phyloP scores from a whole-genome alignment of 2,888 invertebrate species.

The Tetrapedia diversipes region DNA sequence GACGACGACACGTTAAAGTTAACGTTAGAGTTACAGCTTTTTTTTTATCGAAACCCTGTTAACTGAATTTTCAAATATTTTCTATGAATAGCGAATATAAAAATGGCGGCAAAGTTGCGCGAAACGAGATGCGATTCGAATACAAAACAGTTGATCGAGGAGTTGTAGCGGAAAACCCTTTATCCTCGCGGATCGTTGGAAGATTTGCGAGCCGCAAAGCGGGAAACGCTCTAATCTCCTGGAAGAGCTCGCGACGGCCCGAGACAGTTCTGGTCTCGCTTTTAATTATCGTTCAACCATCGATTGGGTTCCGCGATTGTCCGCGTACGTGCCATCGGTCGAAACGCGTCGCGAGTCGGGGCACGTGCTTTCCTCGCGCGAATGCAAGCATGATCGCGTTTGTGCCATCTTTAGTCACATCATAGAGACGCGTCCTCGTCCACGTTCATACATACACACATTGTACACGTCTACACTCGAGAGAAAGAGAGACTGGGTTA shows the following conservation, averaged over 20 bases:
- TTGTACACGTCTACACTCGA: background rate
- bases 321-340: conserved; percentile 30
- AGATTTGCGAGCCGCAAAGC: conserved; percentile 1
- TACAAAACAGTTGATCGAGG: too few relatives aligned
- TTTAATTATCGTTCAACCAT: conserved; percentile 54
- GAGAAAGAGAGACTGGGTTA: conserved; percentile 15
- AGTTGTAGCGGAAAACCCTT: too few relatives aligned
- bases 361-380: conserved; percentile 35
- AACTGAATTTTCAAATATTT: too few relatives aligned
- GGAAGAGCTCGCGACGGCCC: conserved; percentile 32
- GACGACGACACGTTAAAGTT: too few relatives aligned
- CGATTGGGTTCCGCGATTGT: conserved; percentile 51
- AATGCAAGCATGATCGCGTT: conserved; percentile 38
- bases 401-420: conserved; percentile 51
- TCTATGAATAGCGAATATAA: too few relatives aligned
- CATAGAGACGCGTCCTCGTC: conserved; percentile 23
- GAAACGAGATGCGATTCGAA: too few relatives aligned
- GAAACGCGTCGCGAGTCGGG: conserved; percentile 19
- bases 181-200: background rate
- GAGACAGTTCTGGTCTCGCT: conserved; percentile 49
- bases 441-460: conserved; percentile 15
- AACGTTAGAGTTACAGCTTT: too few relatives aligned
- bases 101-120: too few relatives aligned
- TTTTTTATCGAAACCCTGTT: too few relatives aligned
- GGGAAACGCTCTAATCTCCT: conserved; percentile 45